A percentile compares a stretch with the other conserved stretches of the same genome.
Evolutionary conservation across 2,888 invertebrate species (phyloP).

Genomic region (Peribatodes rhomboidaria): DNA sequence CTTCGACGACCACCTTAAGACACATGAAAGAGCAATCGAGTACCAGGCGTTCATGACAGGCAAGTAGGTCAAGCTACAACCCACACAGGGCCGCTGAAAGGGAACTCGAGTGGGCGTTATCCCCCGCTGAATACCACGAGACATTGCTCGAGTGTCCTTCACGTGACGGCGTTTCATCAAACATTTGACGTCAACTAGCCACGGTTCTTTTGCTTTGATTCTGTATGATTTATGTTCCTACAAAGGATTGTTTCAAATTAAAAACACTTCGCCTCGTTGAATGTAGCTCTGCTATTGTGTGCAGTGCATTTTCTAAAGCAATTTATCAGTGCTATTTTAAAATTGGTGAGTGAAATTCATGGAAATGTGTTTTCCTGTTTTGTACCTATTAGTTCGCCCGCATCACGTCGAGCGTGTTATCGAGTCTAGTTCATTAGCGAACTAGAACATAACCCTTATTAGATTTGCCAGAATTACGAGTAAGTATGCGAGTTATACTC

Average conservation of each 20-base stretch:
- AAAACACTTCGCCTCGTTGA: constrained; percentile 17
- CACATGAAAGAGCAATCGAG: constrained; percentile 30
- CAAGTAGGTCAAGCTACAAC: constrained; percentile 55
- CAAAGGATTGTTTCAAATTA: constrained; percentile 22
- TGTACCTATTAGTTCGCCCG: constrained; percentile 7
- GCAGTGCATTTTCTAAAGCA: background rate
- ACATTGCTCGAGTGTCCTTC: constrained; percentile 27
- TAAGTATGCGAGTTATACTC: background rate
- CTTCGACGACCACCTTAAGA: constrained; percentile 6
- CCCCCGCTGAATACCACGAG: constrained; percentile 27
- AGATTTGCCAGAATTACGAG: constrained; percentile 2
- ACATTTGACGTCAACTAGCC: constrained; percentile 25
- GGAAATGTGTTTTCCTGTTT: background rate
- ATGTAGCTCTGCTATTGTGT: too few species aligned
- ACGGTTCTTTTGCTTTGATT: constrained; percentile 1
- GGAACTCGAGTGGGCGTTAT: constrained; percentile 19
- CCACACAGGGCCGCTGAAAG: constrained; percentile 42
- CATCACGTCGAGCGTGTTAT: constrained; percentile 16
- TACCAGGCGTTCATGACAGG: constrained; percentile 46
- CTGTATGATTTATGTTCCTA: constrained; percentile 1
- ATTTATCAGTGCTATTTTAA: background rate
- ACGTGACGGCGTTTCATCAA: constrained; percentile 30
- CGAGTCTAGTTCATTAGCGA: constrained; percentile 24
- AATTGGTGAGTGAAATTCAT: constrained; percentile 1
- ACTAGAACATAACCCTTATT: constrained; percentile 23